Base-by-base conservation (phyloP, 2,113 vertebrate genomes). In the Xenopus laevis region DNA sequence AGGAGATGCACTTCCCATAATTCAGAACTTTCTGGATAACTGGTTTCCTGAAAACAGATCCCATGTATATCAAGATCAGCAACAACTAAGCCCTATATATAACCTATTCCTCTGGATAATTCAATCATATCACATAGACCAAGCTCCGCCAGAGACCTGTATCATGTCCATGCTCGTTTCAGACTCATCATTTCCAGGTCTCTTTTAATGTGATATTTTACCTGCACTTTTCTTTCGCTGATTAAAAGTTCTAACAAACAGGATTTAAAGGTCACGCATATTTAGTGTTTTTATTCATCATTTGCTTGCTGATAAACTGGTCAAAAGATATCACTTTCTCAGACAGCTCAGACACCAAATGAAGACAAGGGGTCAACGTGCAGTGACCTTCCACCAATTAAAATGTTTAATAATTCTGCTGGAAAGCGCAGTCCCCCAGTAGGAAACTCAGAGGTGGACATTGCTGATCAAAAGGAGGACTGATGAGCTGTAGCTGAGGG, bases 351-450 rank as follows among this genome's bases (percentile, higher is more conserved):
- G 18, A 58, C 17, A 11, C 53, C 33, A 45, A 17, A 18, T 20
- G 40, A 20, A 60, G 68, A 60, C 40, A 44, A 61, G 12, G 11
- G 68, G 68, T 60, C 57, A 60, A 12, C 23, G 18, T 12, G 21
- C 21, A 23, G 13, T 27, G 57, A 60, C 40, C 57, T 45, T 59
- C 30, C 23, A 13, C 68, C 45, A 60, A 71, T 71, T 71, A 60
- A 46, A 71, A 60, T 59, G 16, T 71, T 9, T 59, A 71, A 46
- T 71, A 23, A 13, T 13, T 46, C 68, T 13, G 27, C 23, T 58
- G 55, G n/a, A 9, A 13, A 12, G 7, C 20, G 21, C 7, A 13
- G 40, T 8, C 1, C 10, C 30, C 30, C 17, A 16, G 44, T 10
- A 44, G 13, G 33, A 13, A 60, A 21, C 58, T 69, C 33, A 11